A percentile compares a stretch with the other conserved stretches of the same genome.
Conservation (phyloP, 2,888 invertebrate genomes). For the Lepas anatifera region DNA sequence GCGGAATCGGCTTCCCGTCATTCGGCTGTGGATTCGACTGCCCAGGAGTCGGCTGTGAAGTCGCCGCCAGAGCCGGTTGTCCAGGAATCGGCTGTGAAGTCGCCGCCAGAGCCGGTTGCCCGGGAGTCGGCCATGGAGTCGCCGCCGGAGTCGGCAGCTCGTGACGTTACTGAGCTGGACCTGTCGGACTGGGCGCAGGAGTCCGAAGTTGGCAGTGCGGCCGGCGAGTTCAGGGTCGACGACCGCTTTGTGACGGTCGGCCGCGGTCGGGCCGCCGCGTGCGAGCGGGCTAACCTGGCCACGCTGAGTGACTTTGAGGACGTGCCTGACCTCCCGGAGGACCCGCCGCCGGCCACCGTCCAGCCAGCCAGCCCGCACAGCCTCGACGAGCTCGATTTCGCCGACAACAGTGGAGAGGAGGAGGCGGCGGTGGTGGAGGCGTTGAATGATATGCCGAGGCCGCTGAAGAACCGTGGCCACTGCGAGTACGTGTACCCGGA, state of each 20-base stretch:
- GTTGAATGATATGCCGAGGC: no score
- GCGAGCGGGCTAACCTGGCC: constrained; percentile 4
- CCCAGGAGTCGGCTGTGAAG: no score
- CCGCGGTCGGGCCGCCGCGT: background rate
- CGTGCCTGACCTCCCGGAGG: constrained; percentile 17
- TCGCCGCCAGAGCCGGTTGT: no score
- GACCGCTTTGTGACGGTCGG: constrained; percentile 12
- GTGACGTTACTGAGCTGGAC: constrained; percentile 13
- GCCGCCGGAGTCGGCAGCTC: constrained; percentile 24
- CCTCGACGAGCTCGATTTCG: constrained; percentile 15
- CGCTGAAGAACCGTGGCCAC: background rate
- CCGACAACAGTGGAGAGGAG: constrained; percentile 13
- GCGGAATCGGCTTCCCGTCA: no score
- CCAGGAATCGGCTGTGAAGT: no score
- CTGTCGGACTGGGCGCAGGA: constrained; percentile 25
- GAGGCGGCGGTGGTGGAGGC: background rate
- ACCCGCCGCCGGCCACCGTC: constrained; percentile 15
- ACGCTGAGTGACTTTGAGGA: constrained; percentile 18
- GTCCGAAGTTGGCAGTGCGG: constrained; percentile 36
- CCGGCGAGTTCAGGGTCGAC: constrained; percentile 13
- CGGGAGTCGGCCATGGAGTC: no score
- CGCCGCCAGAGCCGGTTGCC: no score
- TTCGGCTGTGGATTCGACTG: no score
- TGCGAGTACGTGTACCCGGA: background rate
- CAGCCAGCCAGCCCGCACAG: constrained; percentile 9